Evolutionary conservation across 2,113 vertebrate species (phyloP).

Genomic region (Hystrix brachyura): DNA sequence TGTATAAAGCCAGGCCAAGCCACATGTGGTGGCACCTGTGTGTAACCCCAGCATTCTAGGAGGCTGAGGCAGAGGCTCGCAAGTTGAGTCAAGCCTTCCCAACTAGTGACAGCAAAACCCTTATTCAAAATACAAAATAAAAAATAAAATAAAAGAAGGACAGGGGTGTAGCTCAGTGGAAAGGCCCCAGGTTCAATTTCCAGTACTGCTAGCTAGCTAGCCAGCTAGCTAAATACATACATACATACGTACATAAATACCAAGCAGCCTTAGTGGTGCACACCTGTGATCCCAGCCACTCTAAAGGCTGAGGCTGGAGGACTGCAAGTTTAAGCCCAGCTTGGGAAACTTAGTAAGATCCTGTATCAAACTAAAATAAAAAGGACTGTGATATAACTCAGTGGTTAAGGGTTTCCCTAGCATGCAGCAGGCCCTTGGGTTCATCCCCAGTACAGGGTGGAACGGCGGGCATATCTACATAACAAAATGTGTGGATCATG

Average conservation of each 20-base stretch:
- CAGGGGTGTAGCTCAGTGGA: background rate
- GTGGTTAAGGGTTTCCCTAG: background rate
- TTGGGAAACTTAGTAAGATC: background rate
- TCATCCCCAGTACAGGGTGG: background rate
- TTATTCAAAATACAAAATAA: background rate
- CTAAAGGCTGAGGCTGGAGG: background rate
- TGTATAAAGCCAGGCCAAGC: background rate
- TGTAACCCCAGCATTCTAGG: background rate
- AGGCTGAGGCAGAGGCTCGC: background rate
- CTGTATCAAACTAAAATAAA: background rate
- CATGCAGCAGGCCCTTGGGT: background rate
- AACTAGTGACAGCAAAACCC: background rate
- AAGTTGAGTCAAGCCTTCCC: background rate
- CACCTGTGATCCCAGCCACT: background rate
- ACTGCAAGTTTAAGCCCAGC: background rate
- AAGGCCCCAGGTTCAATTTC: background rate
- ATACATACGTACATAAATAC: background rate
- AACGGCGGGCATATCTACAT: background rate
- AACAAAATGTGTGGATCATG: background rate
- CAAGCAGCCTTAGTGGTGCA: background rate
- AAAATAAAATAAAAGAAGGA: background rate
- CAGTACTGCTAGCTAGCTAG: background rate
- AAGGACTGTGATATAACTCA: background rate
- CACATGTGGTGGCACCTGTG: background rate
- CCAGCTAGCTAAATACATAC: background rate